These are phyloP conservation scores for Prosapia bicincta DNA, from an alignment of 2,888 invertebrate species.

Conservation along the genomic window DNA sequence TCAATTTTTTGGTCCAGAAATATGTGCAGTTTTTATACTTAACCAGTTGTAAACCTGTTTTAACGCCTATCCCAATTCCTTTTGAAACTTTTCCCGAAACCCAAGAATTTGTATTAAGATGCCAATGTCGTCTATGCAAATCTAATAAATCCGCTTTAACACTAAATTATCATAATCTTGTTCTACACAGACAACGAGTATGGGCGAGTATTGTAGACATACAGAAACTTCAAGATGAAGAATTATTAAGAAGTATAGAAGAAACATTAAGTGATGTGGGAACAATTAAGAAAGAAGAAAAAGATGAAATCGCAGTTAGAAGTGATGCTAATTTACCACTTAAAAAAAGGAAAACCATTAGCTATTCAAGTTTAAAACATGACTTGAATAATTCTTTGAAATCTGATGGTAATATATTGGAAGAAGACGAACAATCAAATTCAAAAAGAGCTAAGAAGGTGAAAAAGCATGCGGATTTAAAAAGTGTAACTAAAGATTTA, in stretches of 20 bases:
- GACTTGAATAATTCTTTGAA: background rate
- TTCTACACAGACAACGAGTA: background rate
- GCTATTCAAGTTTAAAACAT: background rate
- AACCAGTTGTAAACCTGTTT: background rate
- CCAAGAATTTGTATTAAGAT: background rate
- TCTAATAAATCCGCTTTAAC: background rate
- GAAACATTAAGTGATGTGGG: background rate
- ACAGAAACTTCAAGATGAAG: background rate
- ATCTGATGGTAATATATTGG: background rate
- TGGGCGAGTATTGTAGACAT: too few relatives aligned
- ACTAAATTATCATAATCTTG: background rate
- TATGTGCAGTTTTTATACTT: background rate
- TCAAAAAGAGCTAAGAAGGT: background rate
- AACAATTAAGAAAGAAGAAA: background rate
- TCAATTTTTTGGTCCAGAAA: background rate
- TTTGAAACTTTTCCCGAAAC: background rate
- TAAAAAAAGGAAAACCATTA: background rate
- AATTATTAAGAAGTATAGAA: background rate
- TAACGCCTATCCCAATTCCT: background rate
- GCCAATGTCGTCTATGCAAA: background rate
- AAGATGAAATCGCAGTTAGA: background rate
- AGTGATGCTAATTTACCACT: background rate
- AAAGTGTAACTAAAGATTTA: too few relatives aligned
- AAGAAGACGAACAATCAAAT: background rate
- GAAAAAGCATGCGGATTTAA: background rate